Percentiles rank a stretch among this genome's conserved stretches.
Conservation (phyloP, 2,113 vertebrate species). For the Oncorhynchus gorbuscha region DNA sequence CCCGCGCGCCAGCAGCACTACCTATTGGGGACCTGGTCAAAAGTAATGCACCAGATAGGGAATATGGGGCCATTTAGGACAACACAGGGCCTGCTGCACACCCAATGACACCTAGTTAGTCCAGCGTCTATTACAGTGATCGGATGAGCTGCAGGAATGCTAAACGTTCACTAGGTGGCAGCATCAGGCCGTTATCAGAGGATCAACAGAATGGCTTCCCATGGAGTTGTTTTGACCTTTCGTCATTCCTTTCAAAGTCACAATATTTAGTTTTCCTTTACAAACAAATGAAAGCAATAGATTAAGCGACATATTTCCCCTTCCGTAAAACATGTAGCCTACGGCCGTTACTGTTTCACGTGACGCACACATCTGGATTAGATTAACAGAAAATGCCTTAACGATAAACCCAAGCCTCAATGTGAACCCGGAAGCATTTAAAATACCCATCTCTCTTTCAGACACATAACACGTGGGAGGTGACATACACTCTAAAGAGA, state of each 20-base stretch:
- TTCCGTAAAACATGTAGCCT: background rate
- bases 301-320: background rate
- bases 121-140: background rate
- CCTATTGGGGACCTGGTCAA: too few relatives aligned
- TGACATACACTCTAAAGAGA: background rate
- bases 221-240: background rate
- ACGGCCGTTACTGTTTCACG: background rate
- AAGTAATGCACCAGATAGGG: background rate
- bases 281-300: background rate
- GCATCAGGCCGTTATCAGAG: background rate
- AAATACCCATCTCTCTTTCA: background rate
- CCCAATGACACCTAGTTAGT: background rate
- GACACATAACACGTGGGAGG: background rate
- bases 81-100: background rate
- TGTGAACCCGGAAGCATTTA: background rate
- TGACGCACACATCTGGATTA: background rate
- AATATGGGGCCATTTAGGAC: background rate
- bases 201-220: slow-evolving; percentile 2
- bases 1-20: too few relatives aligned
- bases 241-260: background rate
- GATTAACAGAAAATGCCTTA: background rate
- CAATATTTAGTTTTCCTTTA: too few relatives aligned
- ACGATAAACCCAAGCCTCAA: background rate
- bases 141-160: slow-evolving; percentile 35
- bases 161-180: slow-evolving; percentile 30